A percentile compares a stretch with the other conserved stretches of the same genome.
These are phyloP conservation scores for Peromyscus attwateri DNA, from an alignment of 2,797 vertebrate genomes.

Conservation along the genomic window DNA sequence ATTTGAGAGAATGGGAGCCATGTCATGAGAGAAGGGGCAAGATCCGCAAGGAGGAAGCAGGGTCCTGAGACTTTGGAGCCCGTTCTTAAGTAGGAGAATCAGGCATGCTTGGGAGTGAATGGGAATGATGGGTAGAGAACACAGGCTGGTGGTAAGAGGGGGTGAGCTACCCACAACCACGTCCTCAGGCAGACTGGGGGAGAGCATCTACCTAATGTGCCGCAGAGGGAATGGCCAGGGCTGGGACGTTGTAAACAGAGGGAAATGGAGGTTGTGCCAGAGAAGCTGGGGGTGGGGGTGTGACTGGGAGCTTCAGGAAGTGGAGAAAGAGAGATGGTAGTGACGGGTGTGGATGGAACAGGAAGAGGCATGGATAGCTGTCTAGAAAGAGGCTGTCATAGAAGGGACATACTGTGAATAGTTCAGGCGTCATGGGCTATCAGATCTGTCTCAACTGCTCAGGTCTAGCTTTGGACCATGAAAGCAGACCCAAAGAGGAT, in stretches of 20 bases:
- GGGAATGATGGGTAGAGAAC: background rate
- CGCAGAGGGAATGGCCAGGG: background rate
- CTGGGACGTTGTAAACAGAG: background rate
- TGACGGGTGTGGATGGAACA: background rate
- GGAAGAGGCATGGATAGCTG: background rate
- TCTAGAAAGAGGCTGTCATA: background rate
- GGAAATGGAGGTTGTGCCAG: background rate
- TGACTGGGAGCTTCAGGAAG: background rate
- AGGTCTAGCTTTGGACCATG: background rate
- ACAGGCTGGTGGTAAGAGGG: background rate
- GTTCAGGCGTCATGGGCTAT: background rate
- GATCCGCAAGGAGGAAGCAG: background rate
- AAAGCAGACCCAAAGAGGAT: background rate
- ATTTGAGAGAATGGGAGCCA: background rate
- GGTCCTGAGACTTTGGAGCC: background rate
- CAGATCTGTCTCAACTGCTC: background rate
- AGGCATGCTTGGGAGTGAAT: background rate
- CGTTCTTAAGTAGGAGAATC: background rate
- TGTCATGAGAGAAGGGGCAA: background rate
- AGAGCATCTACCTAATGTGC: too few relatives aligned
- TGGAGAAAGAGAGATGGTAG: background rate
- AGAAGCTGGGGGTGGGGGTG: background rate
- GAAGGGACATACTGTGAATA: too few relatives aligned
- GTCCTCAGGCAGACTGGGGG: background rate
- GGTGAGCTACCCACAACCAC: background rate